Percentiles rank a stretch among this genome's conserved stretches.
These are phyloP conservation scores for Clarias gariepinus DNA, from an alignment of 2,113 vertebrate species.

Conservation along the genomic window DNA sequence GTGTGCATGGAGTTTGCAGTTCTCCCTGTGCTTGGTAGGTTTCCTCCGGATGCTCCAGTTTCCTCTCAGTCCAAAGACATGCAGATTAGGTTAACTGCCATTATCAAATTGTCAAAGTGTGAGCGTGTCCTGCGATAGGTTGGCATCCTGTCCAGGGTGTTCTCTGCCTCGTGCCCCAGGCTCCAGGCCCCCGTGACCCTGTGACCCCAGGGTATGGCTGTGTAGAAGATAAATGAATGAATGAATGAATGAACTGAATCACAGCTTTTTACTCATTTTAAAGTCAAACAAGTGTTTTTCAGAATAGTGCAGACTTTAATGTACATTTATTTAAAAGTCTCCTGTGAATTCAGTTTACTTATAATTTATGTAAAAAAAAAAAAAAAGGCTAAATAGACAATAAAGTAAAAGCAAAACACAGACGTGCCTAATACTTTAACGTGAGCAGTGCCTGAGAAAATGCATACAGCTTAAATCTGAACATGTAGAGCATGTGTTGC, in stretches of 20 bases:
- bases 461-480: not conserved
- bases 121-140: too few relatives aligned
- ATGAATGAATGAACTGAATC: not conserved
- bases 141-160: too few relatives aligned
- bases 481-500: not conserved
- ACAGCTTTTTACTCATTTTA: not conserved
- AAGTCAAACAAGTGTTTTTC: not conserved
- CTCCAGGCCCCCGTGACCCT: too few relatives aligned
- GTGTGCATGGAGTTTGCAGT: too few relatives aligned
- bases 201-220: too few relatives aligned
- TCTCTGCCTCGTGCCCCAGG: too few relatives aligned
- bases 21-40: too few relatives aligned
- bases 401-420: not conserved
- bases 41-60: too few relatives aligned
- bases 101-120: too few relatives aligned
- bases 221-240: too few relatives aligned
- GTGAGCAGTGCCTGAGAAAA: not conserved
- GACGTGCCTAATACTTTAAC: not conserved
- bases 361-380: constrained; percentile 11
- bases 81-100: too few relatives aligned
- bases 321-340: not conserved
- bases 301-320: not conserved
- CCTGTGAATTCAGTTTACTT: not conserved
- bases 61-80: too few relatives aligned
- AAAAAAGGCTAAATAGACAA: not conserved